phyloP scores from a whole-genome alignment of 2,888 invertebrate genomes.

The Trichogramma dendrolimi region DNA sequence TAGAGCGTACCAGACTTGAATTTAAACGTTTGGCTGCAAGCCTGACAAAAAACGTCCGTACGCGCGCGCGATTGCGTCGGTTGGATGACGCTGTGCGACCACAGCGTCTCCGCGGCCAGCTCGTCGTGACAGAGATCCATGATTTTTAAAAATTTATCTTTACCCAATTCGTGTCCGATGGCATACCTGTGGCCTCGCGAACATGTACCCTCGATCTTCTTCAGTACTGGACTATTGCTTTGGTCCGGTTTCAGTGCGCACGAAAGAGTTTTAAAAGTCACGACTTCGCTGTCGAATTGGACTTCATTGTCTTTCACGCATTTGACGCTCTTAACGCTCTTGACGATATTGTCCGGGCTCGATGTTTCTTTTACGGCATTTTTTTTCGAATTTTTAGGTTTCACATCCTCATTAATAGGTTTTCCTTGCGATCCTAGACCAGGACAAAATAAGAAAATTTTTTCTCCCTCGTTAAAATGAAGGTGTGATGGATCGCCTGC shows the following conservation, averaged over 20 bases:
- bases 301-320: slow-evolving; percentile 34
- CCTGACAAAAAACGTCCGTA: no score
- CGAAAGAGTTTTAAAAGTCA: slow-evolving; percentile 8
- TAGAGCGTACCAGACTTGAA: slow-evolving; percentile 14
- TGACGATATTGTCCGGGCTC: neutral
- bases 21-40: no score
- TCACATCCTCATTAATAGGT: no score
- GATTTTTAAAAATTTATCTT: slow-evolving; percentile 7
- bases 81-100: slow-evolving; percentile 55
- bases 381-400: neutral
- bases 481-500: neutral
- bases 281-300: neutral
- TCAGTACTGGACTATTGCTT: slow-evolving; percentile 14
- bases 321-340: slow-evolving; percentile 19
- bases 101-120: slow-evolving; percentile 54
- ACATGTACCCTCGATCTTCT: neutral
- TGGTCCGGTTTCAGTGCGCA: slow-evolving; percentile 8
- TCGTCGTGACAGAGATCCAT: slow-evolving; percentile 59
- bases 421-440: neutral
- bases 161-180: slow-evolving; percentile 13
- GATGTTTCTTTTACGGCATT: neutral
- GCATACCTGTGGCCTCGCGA: slow-evolving; percentile 7
- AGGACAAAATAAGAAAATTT: slow-evolving; percentile 4
- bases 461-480: neutral
- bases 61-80: neutral